Percentiles rank a stretch among this genome's conserved stretches.
phyloP scores from a whole-genome alignment of 2,797 vertebrate species.

The Acipenser ruthenus region DNA sequence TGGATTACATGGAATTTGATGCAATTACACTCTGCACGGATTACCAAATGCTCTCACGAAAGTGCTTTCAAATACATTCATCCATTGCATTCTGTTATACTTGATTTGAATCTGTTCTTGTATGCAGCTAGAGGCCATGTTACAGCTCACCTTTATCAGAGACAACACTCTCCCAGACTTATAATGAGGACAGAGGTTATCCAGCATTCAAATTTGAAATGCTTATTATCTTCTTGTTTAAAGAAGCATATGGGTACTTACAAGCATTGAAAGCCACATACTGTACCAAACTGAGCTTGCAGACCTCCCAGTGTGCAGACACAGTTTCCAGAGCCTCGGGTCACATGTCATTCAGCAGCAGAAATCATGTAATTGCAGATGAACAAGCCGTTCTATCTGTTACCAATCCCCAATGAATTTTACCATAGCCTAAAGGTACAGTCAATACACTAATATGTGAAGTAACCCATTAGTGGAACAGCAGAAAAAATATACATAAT shows the following conservation, averaged over 20 bases:
- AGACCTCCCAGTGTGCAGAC: conserved; percentile 24
- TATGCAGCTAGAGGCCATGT: too few species aligned
- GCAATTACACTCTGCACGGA: too few species aligned
- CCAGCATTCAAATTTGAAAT: background rate
- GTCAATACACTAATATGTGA: background rate
- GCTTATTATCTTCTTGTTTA: background rate
- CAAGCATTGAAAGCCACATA: background rate
- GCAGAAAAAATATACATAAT: background rate
- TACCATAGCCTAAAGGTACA: conserved; percentile 13
- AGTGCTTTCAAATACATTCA: too few species aligned
- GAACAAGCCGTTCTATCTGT: conserved; percentile 19
- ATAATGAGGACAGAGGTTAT: background rate
- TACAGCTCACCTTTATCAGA: too few species aligned
- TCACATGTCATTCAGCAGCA: conserved; percentile 23
- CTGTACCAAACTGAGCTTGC: conserved; percentile 7
- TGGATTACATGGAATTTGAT: too few species aligned
- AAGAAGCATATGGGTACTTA: background rate
- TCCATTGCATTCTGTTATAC: too few species aligned
- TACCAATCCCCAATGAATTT: conserved; percentile 23
- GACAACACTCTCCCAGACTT: too few species aligned
- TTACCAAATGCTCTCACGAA: too few species aligned
- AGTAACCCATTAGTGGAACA: background rate
- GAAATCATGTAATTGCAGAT: conserved; percentile 25
- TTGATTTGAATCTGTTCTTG: too few species aligned
- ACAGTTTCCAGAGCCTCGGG: conserved; percentile 21